phyloP scores from a whole-genome alignment of 2,888 invertebrate species.

The Synergus laeviventris region DNA sequence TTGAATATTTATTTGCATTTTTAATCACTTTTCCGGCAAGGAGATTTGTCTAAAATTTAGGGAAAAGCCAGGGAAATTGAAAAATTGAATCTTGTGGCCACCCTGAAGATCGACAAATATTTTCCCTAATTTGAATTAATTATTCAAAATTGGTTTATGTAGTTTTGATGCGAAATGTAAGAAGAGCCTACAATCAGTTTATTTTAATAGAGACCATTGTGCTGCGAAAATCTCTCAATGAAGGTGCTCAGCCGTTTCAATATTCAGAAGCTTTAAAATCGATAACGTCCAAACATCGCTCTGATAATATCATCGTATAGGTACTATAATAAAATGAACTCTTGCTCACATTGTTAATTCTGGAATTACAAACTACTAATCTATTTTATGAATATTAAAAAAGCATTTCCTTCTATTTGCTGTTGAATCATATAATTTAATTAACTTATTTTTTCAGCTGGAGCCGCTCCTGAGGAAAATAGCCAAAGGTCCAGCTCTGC shows the following conservation, averaged over 20 bases:
- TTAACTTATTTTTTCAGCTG: constrained; percentile 73
- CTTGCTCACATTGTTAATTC: background rate
- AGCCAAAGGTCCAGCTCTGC: constrained; percentile 76
- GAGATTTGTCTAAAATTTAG: no score
- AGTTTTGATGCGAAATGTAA: background rate
- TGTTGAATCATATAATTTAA: constrained; percentile 40
- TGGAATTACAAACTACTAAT: background rate
- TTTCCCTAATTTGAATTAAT: no score
- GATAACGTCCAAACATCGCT: no score
- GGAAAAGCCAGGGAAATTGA: no score
- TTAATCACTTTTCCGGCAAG: no score
- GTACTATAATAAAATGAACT: background rate
- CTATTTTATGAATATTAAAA: background rate
- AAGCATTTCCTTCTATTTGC: background rate
- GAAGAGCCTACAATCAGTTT: background rate
- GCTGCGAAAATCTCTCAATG: constrained; percentile 20
- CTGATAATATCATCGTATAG: background rate
- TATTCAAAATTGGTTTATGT: background rate
- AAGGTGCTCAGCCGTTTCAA: constrained; percentile 6
- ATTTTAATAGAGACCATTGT: background rate
- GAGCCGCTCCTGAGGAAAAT: constrained; percentile 77
- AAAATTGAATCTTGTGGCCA: no score
- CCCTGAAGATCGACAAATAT: no score
- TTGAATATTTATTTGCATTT: no score
- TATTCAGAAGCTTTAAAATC: constrained; percentile 16